Evolutionary conservation across 2,888 invertebrate species (phyloP).

Genomic region (Amphimallon solstitiale): DNA sequence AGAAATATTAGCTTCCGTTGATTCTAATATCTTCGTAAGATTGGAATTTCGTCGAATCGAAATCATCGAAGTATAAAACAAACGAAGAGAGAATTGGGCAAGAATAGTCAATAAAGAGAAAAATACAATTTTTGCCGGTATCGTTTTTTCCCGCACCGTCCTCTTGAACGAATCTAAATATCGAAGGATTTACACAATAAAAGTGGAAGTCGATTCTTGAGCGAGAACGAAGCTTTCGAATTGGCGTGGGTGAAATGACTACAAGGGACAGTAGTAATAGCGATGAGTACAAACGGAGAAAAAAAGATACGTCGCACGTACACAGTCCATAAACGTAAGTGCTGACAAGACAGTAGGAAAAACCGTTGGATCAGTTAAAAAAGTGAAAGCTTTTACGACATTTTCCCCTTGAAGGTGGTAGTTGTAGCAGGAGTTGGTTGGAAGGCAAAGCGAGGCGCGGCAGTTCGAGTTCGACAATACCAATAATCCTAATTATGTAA

Average conservation of each 20-base stretch:
- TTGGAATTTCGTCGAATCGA: slow-evolving; percentile 20
- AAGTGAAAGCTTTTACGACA: slow-evolving; percentile 52
- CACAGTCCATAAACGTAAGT: slow-evolving; percentile 50
- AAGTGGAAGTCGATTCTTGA: slow-evolving; percentile 27
- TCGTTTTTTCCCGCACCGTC: slow-evolving; percentile 4
- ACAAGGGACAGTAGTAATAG: slow-evolving; percentile 12
- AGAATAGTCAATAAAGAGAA: slow-evolving; percentile 20
- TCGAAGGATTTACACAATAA: slow-evolving; percentile 32
- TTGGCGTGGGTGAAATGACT: slow-evolving; percentile 21
- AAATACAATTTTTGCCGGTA: slow-evolving; percentile 26
- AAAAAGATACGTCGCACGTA: slow-evolving; percentile 45
- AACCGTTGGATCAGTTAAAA: slow-evolving; percentile 48
- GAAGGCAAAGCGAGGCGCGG: slow-evolving; percentile 34
- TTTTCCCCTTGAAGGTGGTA: slow-evolving; percentile 34
- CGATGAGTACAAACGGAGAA: slow-evolving; percentile 38
- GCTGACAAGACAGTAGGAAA: slow-evolving; percentile 50
- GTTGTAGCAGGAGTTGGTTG: slow-evolving; percentile 25
- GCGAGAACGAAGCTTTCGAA: slow-evolving; percentile 17
- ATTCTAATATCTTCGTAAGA: not conserved
- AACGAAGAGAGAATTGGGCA: slow-evolving; percentile 23
- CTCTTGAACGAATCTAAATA: slow-evolving; percentile 25
- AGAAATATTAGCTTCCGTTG: not conserved
- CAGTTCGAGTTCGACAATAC: slow-evolving; percentile 48
- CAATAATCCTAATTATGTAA: slow-evolving; percentile 54
- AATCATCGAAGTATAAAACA: slow-evolving; percentile 26